A percentile compares a stretch with the other conserved stretches of the same genome.
Evolutionary conservation across 2,113 vertebrate genomes (phyloP).

Genomic region (Gymnocephalus cernua): DNA sequence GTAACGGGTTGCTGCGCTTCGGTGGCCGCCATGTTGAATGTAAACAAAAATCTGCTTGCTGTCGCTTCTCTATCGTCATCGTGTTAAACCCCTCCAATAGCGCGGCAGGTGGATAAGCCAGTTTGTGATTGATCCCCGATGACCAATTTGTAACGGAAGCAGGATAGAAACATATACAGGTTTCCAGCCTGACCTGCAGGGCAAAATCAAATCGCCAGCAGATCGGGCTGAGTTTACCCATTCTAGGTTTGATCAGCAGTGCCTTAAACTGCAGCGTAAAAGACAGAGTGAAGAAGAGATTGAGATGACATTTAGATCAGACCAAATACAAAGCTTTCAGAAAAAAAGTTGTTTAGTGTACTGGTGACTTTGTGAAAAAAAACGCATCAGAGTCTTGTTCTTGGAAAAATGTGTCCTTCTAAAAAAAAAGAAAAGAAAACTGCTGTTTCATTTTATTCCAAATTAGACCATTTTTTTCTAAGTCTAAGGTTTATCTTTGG

Average conservation of each 20-base stretch:
- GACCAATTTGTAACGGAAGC: no score
- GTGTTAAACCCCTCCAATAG: no score
- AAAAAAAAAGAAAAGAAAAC: background rate
- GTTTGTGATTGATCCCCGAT: no score
- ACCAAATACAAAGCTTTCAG: background rate
- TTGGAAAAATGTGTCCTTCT: background rate
- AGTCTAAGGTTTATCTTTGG: background rate
- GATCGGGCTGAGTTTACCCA: no score
- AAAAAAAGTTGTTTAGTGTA: background rate
- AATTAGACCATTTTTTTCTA: background rate
- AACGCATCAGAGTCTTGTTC: background rate
- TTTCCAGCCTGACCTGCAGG: no score
- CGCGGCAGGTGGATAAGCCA: no score
- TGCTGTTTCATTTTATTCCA: background rate
- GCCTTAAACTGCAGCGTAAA: background rate
- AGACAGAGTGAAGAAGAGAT: background rate
- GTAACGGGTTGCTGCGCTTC: no score
- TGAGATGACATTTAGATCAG: background rate
- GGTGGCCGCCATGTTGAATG: no score
- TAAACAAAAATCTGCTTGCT: no score
- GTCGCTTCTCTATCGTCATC: no score
- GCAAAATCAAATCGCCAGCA: no score
- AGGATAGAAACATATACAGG: no score
- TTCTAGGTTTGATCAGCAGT: background rate
- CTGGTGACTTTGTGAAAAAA: background rate